Percentiles rank a stretch among this genome's conserved stretches.
Conservation (phyloP, 2,888 invertebrate species). For the Drosophila fulvimacula region DNA sequence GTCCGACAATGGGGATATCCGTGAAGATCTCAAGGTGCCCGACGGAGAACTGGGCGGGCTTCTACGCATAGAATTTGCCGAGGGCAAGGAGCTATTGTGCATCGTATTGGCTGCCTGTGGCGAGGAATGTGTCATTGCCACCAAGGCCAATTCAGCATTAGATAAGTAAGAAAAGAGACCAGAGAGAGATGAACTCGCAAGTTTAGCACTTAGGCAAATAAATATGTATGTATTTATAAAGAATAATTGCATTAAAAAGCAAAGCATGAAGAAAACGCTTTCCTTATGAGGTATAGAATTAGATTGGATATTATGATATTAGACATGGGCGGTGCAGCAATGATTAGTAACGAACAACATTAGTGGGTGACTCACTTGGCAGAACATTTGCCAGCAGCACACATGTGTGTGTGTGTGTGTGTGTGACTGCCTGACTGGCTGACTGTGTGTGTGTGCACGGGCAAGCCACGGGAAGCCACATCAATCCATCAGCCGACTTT, state of each 20-base stretch:
- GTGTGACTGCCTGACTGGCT: constrained; percentile 5
- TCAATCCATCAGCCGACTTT: constrained; percentile 73
- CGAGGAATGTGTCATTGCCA: constrained; percentile 96
- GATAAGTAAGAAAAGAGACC: constrained; percentile 89
- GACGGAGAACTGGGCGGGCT: constrained; percentile 96
- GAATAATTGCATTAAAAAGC: constrained; percentile 4
- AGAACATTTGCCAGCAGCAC: constrained; percentile 56
- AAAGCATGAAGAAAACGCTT: neutral
- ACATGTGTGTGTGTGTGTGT: constrained; percentile 1
- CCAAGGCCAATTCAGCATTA: constrained; percentile 96
- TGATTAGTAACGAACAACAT: constrained; percentile 40
- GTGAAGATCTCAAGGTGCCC: constrained; percentile 98
- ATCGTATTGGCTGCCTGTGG: constrained; percentile 97
- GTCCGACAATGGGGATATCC: constrained; percentile 97
- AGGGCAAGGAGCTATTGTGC: constrained; percentile 95
- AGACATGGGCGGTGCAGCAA: constrained; percentile 17
- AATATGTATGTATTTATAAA: neutral
- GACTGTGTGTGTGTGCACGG: constrained; percentile 13
- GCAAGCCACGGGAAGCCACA: constrained; percentile 68
- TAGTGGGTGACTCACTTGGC: constrained; percentile 69
- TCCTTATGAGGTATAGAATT: neutral
- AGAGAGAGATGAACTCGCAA: neutral
- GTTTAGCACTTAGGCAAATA: neutral
- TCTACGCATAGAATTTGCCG: constrained; percentile 93
- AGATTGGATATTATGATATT: too few relatives aligned